These are phyloP conservation scores for Actinemys pallida DNA, from an alignment of 2,113 vertebrate genomes.

Conservation along the genomic window DNA sequence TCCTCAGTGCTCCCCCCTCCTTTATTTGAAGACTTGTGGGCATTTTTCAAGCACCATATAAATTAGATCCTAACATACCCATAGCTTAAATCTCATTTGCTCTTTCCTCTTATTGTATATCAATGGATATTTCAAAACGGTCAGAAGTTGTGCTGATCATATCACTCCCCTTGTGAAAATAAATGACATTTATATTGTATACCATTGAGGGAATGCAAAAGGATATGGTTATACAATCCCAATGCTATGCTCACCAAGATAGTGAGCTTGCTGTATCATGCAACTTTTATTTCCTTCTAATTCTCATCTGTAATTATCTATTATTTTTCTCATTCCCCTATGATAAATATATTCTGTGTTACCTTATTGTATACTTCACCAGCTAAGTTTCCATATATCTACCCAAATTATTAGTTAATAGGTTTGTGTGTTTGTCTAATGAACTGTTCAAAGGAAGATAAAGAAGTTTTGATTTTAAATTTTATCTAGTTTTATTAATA, in stretches of 20 bases:
- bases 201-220: neutral
- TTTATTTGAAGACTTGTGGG: neutral
- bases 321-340: neutral
- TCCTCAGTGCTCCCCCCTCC: neutral
- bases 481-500: neutral
- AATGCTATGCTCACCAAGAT: neutral
- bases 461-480: neutral
- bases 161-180: neutral
- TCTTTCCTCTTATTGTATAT: slow-evolving; percentile 18
- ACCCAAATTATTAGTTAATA: neutral
- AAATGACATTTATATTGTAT: neutral
- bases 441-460: neutral
- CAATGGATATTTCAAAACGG: neutral
- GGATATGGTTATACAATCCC: neutral
- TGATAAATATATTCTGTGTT: neutral
- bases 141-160: neutral
- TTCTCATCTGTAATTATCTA: neutral
- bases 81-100: neutral
- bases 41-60: neutral
- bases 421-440: neutral
- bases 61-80: neutral
- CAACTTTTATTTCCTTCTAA: neutral
- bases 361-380: neutral
- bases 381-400: neutral
- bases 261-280: neutral